Evolutionary conservation across 1,140 invertebrate genomes (phyloP), one percentile per base, ranked within the genome.

Genomic region (Alviniconcha marisindica): DNA sequence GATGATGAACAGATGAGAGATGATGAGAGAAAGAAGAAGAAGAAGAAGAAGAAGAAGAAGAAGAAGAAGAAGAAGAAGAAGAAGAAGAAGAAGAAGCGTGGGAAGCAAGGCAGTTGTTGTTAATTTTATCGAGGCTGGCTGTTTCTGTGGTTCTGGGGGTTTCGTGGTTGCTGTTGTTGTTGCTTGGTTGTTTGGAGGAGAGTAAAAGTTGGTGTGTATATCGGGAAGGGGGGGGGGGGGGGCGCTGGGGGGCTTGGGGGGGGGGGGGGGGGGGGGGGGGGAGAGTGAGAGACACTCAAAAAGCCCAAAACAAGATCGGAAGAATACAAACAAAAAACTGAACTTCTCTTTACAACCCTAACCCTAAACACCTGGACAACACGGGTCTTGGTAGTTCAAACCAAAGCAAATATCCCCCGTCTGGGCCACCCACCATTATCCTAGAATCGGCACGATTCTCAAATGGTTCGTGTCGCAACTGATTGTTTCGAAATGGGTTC

Each of bases 401-500:
- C 38, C 73, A 7, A 44, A 40, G 31, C 42, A 76, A 76, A 76
- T 40, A 42, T 33, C 73, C 24, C 5, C 24, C 15, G 38, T 42
- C 38, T 44, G 36, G 36, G 73, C 42, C 28, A 40, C 38, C 24
- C 73, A 40, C 1, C 38, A n/a, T 76, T 76, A 24, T 21, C 73
- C 42, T n/a, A 21, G 73, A 2, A 12, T 40, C 73, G 42, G 73
- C 73, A 76, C 73, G 73, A 28, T 38, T 44, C 42, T n/a, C 73
- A 44, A 33, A 33, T 76, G 33, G 73, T 76, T 18, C 18, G 12
- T 14, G 73, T 44, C 42, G 38, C 21, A 44, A 44, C 36, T 76
- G 73, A 76, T 76, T 76, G 40, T 76, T 76, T 40, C 38, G 10
- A 40, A 76, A 76, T 42, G 73, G 40, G 36, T 76, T 76, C 73